These are phyloP conservation scores for Crossocerus cetratus DNA, from an alignment of 2,888 invertebrate genomes.

Conservation along the genomic window DNA sequence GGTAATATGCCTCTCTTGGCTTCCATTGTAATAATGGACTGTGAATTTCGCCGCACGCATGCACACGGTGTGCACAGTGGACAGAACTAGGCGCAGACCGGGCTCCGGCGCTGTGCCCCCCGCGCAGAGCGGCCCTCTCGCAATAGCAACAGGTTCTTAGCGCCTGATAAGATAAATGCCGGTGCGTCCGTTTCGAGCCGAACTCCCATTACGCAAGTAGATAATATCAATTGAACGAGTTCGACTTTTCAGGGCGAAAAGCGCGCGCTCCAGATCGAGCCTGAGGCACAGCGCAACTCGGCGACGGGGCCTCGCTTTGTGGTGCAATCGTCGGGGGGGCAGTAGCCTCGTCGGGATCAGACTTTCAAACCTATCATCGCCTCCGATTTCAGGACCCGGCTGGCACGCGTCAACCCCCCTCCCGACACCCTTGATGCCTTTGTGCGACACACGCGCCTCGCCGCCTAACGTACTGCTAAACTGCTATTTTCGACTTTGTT, in stretches of 20 bases:
- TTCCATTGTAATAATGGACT: not conserved
- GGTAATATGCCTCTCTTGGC: not conserved
- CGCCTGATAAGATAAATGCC: conserved; percentile 22
- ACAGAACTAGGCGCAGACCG: not conserved
- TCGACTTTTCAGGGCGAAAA: conserved; percentile 25
- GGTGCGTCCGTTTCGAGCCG: conserved; percentile 6
- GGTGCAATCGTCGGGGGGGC: conserved; percentile 1
- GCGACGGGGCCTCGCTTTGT: conserved; percentile 15
- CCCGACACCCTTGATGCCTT: conserved; percentile 50
- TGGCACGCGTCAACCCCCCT: conserved; percentile 57
- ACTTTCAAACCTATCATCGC: conserved; percentile 69
- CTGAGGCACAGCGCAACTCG: conserved; percentile 4
- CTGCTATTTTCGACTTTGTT: conserved; percentile 51
- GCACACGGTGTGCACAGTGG: not conserved
- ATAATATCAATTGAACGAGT: conserved; percentile 26
- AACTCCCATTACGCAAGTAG: conserved; percentile 16
- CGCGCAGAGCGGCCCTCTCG: no score
- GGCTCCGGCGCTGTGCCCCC: not conserved
- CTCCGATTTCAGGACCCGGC: conserved; percentile 65
- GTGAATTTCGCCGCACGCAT: not conserved
- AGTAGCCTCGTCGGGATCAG: conserved; percentile 58
- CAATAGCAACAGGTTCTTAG: not conserved
- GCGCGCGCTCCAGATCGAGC: conserved; percentile 19
- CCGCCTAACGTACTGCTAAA: conserved; percentile 33
- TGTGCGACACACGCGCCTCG: conserved; percentile 51